phyloP scores from a whole-genome alignment of 2,888 invertebrate species.

The Heliconius charithonia region DNA sequence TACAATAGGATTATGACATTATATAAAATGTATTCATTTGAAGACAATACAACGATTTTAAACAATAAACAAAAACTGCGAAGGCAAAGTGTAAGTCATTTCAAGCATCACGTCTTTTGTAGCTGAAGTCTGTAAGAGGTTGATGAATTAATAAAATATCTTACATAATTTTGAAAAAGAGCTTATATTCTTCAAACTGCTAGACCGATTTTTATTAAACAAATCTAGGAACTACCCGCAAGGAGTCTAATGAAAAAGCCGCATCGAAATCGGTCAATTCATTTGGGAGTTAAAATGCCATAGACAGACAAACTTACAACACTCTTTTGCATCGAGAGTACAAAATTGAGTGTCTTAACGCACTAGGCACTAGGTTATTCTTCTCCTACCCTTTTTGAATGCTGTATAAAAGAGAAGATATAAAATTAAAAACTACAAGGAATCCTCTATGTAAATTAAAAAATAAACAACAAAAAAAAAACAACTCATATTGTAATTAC shows the following conservation, averaged over 20 bases:
- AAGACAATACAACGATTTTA: background rate
- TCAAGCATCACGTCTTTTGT: background rate
- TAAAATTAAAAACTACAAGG: background rate
- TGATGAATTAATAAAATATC: background rate
- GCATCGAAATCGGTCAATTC: too few species aligned
- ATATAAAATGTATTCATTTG: background rate
- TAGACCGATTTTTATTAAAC: too few species aligned
- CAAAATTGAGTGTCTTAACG: too few species aligned
- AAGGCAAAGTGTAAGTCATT: background rate
- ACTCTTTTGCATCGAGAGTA: too few species aligned
- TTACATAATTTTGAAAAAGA: too few species aligned
- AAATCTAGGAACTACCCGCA: too few species aligned
- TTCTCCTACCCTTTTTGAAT: too few species aligned
- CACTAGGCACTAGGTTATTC: too few species aligned
- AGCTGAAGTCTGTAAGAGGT: background rate
- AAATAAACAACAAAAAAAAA: background rate
- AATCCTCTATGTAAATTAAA: background rate
- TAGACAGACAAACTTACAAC: too few species aligned
- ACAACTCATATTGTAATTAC: constrained; percentile 2
- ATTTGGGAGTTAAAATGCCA: too few species aligned
- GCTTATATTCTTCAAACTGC: too few species aligned
- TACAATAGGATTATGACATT: background rate
- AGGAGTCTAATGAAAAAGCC: too few species aligned
- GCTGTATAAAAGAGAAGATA: background rate
- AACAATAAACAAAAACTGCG: constrained; percentile 9